Percentiles rank a stretch among this genome's conserved stretches.
Evolutionary conservation across 2,113 vertebrate species (phyloP).

Genomic region (Amphiprion ocellaris): DNA sequence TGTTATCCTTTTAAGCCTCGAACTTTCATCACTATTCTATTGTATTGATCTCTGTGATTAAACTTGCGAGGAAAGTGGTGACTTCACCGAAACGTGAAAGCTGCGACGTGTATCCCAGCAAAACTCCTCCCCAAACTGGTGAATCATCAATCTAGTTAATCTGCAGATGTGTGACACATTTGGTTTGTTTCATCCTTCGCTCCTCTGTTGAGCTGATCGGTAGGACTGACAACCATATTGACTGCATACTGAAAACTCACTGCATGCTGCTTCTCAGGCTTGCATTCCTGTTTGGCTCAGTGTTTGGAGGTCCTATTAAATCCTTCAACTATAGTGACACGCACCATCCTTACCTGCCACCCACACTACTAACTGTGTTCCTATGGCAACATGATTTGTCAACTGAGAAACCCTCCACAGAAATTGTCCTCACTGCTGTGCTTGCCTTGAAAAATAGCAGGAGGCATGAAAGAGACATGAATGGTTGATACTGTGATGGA

Average conservation of each 20-base stretch:
- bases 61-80: slow-evolving; percentile 12
- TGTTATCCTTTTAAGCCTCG: slow-evolving; percentile 39
- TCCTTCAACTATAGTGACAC: slow-evolving; percentile 35
- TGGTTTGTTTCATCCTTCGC: slow-evolving; percentile 1
- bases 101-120: slow-evolving; percentile 5
- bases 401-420: slow-evolving; percentile 53
- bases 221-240: neutral
- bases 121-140: neutral
- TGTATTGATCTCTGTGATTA: slow-evolving; percentile 47
- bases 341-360: slow-evolving; percentile 64
- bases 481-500: slow-evolving; percentile 33
- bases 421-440: slow-evolving; percentile 36
- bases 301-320: slow-evolving; percentile 34
- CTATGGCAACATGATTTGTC: slow-evolving; percentile 80
- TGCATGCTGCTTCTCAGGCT: neutral
- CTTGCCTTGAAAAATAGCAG: slow-evolving; percentile 40
- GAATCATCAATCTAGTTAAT: slow-evolving; percentile 13
- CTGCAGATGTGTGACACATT: slow-evolving; percentile 26
- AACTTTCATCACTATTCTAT: slow-evolving; percentile 33
- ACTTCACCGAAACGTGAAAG: neutral
- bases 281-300: slow-evolving; percentile 6
- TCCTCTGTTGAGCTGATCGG: neutral
- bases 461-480: slow-evolving; percentile 29
- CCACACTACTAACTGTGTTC: slow-evolving; percentile 72
- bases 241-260: neutral